These are phyloP conservation scores for Pluvianellus socialis DNA, from an alignment of 2,113 vertebrate species.

Conservation along the genomic window DNA sequence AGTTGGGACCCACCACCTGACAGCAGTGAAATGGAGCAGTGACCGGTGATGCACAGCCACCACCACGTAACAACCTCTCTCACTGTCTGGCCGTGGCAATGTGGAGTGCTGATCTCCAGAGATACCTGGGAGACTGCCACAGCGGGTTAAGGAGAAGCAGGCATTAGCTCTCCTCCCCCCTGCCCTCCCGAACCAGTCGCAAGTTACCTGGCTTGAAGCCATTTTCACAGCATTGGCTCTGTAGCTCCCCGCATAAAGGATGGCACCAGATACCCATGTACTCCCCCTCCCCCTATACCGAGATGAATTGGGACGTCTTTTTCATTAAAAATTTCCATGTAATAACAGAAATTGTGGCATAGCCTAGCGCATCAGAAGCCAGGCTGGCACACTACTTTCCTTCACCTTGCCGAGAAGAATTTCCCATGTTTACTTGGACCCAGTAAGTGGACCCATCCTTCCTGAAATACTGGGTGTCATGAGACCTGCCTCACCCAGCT, in stretches of 20 bases:
- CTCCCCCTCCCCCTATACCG: neutral
- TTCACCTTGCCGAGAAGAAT: neutral
- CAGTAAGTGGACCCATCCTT: neutral
- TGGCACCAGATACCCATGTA: neutral
- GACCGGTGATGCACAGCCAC: neutral
- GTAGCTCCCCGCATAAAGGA: neutral
- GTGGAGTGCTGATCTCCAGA: neutral
- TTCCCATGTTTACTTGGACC: neutral
- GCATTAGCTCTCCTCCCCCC: neutral
- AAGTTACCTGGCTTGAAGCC: neutral
- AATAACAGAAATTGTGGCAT: neutral
- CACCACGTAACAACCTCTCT: no score
- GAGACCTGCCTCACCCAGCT: neutral
- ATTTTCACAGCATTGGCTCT: neutral
- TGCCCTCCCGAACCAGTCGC: neutral
- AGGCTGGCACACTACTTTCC: neutral
- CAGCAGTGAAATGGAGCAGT: neutral
- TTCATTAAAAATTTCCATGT: neutral
- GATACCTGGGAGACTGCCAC: neutral
- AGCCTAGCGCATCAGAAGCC: neutral
- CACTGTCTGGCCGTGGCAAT: rapidly evolving
- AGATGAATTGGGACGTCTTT: neutral
- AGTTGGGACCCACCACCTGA: neutral
- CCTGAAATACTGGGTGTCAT: neutral
- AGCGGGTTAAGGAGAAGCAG: neutral